phyloP scores from a whole-genome alignment of 2,113 vertebrate genomes.

The Clupea harengus region DNA sequence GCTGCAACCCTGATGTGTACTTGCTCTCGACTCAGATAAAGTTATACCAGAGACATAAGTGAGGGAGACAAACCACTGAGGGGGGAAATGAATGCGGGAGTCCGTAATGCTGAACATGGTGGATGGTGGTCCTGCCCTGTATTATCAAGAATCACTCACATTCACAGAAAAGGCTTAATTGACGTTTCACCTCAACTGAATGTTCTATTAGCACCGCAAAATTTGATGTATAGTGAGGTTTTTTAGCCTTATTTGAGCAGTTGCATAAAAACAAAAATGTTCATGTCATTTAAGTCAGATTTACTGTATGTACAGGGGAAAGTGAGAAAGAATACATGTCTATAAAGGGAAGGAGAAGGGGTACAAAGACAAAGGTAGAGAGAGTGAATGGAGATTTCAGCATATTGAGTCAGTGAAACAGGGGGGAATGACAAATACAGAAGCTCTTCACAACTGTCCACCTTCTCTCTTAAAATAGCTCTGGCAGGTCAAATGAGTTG shows the following conservation, averaged over 20 bases:
- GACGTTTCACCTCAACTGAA: neutral
- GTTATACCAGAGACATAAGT: neutral
- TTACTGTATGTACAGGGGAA: neutral
- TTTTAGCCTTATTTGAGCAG: too few relatives aligned
- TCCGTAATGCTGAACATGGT: neutral
- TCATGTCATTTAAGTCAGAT: too few relatives aligned
- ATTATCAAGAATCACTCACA: neutral
- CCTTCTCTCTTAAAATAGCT: neutral
- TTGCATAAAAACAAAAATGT: too few relatives aligned
- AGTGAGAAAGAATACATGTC: neutral
- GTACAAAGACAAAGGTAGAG: neutral
- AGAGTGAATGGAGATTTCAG: neutral
- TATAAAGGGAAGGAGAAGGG: neutral
- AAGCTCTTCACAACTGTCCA: too few relatives aligned
- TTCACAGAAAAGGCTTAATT: neutral
- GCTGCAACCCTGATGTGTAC: neutral
- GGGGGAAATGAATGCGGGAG: neutral
- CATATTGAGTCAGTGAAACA: neutral
- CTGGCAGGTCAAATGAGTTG: neutral
- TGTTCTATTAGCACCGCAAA: too few relatives aligned
- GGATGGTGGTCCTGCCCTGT: neutral
- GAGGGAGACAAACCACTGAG: neutral
- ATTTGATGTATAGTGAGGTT: too few relatives aligned
- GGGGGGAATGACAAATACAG: neutral
- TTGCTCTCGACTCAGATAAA: neutral